Evolutionary conservation across 2,888 invertebrate genomes (phyloP).

Genomic region (Smittia aterrima): DNA sequence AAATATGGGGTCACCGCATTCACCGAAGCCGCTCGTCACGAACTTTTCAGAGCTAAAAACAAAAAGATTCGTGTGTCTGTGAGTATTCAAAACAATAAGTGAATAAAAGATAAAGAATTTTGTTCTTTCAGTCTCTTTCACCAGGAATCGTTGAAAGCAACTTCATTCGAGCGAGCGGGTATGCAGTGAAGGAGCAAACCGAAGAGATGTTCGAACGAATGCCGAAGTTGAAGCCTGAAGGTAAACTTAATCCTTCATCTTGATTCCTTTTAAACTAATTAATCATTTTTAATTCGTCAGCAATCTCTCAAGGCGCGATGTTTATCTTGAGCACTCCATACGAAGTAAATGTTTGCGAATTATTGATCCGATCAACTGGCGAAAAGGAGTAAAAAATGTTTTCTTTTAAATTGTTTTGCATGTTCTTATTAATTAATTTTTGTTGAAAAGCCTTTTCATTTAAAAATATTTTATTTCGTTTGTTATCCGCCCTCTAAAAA

Average conservation of each 20-base stretch:
- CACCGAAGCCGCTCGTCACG: slow-evolving; percentile 50
- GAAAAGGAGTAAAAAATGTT: slow-evolving; percentile 9
- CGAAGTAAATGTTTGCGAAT: slow-evolving; percentile 13
- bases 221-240: too few relatives aligned
- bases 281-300: too few relatives aligned
- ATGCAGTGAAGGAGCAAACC: background rate
- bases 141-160: slow-evolving; percentile 55
- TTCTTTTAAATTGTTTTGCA: too few relatives aligned
- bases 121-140: slow-evolving; percentile 50
- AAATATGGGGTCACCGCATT: slow-evolving; percentile 52
- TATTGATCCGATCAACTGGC: slow-evolving; percentile 32
- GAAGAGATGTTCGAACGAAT: too few relatives aligned
- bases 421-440: too few relatives aligned
- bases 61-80: slow-evolving; percentile 52
- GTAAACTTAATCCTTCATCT: too few relatives aligned
- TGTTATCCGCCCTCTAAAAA: too few relatives aligned
- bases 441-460: too few relatives aligned
- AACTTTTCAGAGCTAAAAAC: slow-evolving; percentile 46
- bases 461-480: too few relatives aligned
- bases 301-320: slow-evolving; percentile 47
- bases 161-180: slow-evolving; percentile 47
- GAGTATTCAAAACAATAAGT: slow-evolving; percentile 42
- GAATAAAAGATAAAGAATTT: background rate
- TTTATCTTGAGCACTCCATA: slow-evolving; percentile 45
- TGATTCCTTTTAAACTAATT: too few relatives aligned